These are phyloP conservation scores for Globicephala melas DNA, from an alignment of 2,113 vertebrate species.

Conservation along the genomic window DNA sequence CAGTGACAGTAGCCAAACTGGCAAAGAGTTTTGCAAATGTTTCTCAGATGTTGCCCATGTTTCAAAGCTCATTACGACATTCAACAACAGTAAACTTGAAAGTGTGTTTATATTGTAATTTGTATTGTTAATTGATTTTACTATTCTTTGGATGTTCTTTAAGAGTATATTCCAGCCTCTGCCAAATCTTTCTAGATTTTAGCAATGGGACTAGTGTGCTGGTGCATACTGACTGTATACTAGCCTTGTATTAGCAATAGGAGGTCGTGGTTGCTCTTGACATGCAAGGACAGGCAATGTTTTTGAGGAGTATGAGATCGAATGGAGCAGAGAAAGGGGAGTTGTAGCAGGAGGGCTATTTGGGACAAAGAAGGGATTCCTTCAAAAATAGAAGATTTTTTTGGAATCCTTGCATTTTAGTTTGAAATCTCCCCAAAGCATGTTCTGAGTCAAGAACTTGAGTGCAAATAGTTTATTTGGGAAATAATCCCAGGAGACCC, in stretches of 20 bases:
- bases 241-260: not conserved
- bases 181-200: not conserved
- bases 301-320: not conserved
- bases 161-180: not conserved
- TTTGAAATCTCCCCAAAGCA: not conserved
- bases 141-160: not conserved
- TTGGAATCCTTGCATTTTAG: not conserved
- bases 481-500: not conserved
- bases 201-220: not conserved
- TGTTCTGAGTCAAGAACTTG: not conserved
- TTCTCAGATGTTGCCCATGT: not conserved
- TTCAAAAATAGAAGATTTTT: not conserved
- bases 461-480: not conserved
- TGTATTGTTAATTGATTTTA: not conserved
- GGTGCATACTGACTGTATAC: accelerated
- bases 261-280: not conserved
- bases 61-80: too few species aligned
- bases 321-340: not conserved
- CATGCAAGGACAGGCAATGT: not conserved
- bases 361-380: not conserved
- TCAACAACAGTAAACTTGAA: not conserved
- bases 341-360: not conserved
- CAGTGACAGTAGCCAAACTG: not conserved
- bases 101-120: not conserved
- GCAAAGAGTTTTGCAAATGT: not conserved